Base-by-base conservation (phyloP, 2,888 invertebrate genomes). In the Blera fallax region DNA sequence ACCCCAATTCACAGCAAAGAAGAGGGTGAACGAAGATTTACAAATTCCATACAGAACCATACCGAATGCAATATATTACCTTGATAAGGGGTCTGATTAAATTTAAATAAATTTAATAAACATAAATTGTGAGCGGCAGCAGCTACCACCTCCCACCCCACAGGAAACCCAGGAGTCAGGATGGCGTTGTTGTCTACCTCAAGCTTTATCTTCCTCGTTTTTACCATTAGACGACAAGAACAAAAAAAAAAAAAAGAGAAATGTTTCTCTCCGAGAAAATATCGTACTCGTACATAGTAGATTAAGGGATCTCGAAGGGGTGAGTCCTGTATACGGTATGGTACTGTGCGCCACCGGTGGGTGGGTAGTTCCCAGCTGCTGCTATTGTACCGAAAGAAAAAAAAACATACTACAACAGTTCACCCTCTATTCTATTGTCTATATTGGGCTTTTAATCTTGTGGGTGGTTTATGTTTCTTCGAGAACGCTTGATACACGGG, bases 81-180 rank as follows among this genome's bases (percentile, higher is more conserved):
- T 85, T 85, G 85, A 85, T 85, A 85, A 85, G 85, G 85, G 85
- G 85, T 77, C 90, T 91, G 91, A 91, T 91, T 91, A 91, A 91
- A 91, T 91, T 91, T 91, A 91, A 91, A 91, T 91, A 91, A 91
- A 91, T 91, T 91, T 91, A 91, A 91, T 91, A 91, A 91, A 90
- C 91, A 91, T 91, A 91, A 90, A 90, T 91, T 91, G 89, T 90
- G 88, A 89, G 89, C 90, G 90, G 88, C 84, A 60, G 62, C 82
- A 45, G 78, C 65, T 56, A 62, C 50, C 21, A 65, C 52, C 76
- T 29, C 45, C 77, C 56, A 27, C 76, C 82, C 87, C 76, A 24
- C 7, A 43, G 18, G 27, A 72, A 40, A 29, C 14, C 24, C 29
- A 0, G 10, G 88, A 89, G 76, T 80, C 79, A 56, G 87, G 82